These are phyloP conservation scores for Uropetala carovei DNA, from an alignment of 2,888 invertebrate genomes.

Conservation along the genomic window DNA sequence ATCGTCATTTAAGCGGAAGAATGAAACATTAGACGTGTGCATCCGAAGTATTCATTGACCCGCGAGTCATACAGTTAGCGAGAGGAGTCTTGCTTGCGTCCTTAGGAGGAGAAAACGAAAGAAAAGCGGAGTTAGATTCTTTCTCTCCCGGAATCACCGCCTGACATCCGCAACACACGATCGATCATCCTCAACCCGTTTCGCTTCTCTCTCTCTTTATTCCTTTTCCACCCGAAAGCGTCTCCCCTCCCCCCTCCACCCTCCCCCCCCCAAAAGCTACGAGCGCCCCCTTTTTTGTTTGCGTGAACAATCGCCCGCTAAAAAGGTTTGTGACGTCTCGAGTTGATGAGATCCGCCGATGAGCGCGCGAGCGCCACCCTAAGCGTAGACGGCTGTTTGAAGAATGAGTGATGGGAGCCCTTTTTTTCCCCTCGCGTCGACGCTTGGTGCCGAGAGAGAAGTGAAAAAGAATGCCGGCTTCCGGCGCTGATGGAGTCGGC, in stretches of 20 bases:
- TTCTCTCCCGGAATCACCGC: conserved; percentile 1
- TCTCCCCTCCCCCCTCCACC: not conserved
- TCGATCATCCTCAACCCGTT: conserved; percentile 32
- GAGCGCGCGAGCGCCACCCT: too few relatives aligned
- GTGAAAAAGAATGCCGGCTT: not conserved
- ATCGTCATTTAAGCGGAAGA: too few relatives aligned
- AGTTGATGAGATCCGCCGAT: conserved; percentile 48
- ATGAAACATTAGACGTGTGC: too few relatives aligned
- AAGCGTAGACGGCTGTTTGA: conserved; percentile 32
- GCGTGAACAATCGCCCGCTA: conserved; percentile 63
- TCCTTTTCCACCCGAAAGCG: not conserved
- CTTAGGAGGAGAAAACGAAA: too few relatives aligned
- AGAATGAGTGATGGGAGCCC: conserved; percentile 56
- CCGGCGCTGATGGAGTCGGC: not conserved
- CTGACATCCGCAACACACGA: not conserved
- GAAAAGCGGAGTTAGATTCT: not conserved
- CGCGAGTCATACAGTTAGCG: too few relatives aligned
- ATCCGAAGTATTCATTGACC: too few relatives aligned
- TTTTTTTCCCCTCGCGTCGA: not conserved
- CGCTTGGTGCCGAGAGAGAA: not conserved
- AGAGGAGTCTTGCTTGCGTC: too few relatives aligned
- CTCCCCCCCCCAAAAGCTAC: too few relatives aligned
- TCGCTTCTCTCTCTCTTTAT: not conserved
- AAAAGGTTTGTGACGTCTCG: conserved; percentile 61
- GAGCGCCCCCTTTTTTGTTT: conserved; percentile 43